phyloP scores from a whole-genome alignment of 2,888 invertebrate species.

The Papilio elwesi region DNA sequence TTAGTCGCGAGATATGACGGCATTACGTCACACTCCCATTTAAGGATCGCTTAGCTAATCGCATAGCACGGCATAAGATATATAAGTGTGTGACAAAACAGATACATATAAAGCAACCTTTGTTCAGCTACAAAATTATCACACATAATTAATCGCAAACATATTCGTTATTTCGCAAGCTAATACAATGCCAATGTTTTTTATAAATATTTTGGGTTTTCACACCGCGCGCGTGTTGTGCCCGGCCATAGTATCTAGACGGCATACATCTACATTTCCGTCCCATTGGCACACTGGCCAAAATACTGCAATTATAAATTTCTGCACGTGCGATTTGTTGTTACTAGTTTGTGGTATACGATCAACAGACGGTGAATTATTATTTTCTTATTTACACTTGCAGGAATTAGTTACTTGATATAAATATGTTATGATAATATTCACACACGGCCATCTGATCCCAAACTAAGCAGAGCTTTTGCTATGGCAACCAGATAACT shows the following conservation, averaged over 20 bases:
- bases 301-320: conserved; percentile 12
- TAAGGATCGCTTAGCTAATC: conserved; percentile 2
- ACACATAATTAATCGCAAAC: conserved; percentile 11
- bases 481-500: too few species aligned
- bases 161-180: conserved; percentile 21
- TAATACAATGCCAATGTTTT: conserved; percentile 11
- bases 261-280: conserved; percentile 13
- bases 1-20: not conserved
- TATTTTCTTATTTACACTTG: too few species aligned
- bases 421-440: too few species aligned
- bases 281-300: conserved; percentile 22
- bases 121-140: not conserved
- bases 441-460: too few species aligned
- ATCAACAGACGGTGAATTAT: not conserved
- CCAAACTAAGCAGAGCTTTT: too few species aligned
- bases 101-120: not conserved
- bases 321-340: conserved; percentile 2
- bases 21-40: not conserved
- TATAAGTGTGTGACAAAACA: not conserved
- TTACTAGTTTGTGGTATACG: not conserved
- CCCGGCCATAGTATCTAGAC: conserved; percentile 9
- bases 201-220: conserved; percentile 21
- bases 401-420: too few species aligned
- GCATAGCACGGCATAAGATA: not conserved
- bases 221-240: conserved; percentile 5